Conservation (phyloP, 2,797 vertebrate species). For the Numenius phaeopus region DNA sequence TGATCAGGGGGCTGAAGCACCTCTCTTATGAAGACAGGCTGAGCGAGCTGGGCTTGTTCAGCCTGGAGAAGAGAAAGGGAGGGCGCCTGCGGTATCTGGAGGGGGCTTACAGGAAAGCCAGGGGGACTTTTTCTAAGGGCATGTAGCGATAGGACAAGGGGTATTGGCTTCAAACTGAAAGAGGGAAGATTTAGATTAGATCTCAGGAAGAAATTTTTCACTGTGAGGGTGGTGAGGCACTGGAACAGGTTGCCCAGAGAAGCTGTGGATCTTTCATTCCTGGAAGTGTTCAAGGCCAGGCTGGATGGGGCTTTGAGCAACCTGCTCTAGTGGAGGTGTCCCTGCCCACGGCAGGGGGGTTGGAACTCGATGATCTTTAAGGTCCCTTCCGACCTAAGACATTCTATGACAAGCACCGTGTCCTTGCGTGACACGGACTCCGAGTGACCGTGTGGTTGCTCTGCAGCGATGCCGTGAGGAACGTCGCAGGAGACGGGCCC, state of each 20-base stretch:
- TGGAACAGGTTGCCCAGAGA: not conserved
- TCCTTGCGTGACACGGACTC: fast-evolving
- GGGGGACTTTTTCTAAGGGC: not conserved
- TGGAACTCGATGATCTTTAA: too few species aligned
- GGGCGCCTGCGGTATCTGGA: not conserved
- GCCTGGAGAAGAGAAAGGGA: not conserved
- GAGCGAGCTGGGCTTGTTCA: not conserved
- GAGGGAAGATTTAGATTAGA: not conserved
- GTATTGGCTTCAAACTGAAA: not conserved
- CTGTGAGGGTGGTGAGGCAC: not conserved
- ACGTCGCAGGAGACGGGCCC: not conserved
- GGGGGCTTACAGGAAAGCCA: not conserved
- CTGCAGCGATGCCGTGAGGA: not conserved
- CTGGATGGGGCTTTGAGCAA: not conserved
- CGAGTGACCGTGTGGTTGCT: fast-evolving
- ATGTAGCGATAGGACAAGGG: not conserved
- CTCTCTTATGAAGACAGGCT: not conserved
- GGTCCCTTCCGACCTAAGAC: too few species aligned
- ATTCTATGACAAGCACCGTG: too few species aligned
- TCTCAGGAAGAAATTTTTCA: not conserved
- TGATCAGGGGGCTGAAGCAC: not conserved
- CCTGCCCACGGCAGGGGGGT: too few species aligned
- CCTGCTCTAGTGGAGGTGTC: not conserved
- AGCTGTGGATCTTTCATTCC: not conserved
- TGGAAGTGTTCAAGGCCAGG: not conserved